These are phyloP conservation scores for Scaptomyza hsui DNA, from an alignment of 1,140 invertebrate genomes.

Conservation along the genomic window DNA sequence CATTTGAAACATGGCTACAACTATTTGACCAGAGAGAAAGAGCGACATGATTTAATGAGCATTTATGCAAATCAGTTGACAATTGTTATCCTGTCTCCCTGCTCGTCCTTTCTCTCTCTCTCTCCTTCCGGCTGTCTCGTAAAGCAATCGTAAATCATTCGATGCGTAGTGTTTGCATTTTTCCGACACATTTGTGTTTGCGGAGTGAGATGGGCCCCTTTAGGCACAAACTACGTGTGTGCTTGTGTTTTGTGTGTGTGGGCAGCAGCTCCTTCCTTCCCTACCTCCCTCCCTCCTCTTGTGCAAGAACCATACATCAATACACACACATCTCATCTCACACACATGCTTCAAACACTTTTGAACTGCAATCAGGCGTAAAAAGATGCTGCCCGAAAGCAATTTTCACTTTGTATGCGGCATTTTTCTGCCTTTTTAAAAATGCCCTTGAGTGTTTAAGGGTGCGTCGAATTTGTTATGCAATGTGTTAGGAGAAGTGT, in stretches of 20 bases:
- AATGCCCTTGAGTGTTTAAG: neutral
- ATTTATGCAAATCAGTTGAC: conserved; percentile 73
- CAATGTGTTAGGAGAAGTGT: neutral
- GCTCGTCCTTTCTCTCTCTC: conserved; percentile 4
- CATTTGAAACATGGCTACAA: conserved; percentile 29
- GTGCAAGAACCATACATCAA: conserved; percentile 26
- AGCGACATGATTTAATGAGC: conserved; percentile 74
- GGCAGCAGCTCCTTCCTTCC: conserved; percentile 23
- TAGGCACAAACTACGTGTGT: neutral
- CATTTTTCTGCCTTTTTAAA: conserved; percentile 33
- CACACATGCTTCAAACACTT: conserved; percentile 37
- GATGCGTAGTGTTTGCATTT: conserved; percentile 38
- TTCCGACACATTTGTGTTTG: conserved; percentile 33
- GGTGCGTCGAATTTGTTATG: neutral
- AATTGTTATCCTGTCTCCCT: conserved; percentile 44
- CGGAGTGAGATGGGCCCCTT: conserved; percentile 5
- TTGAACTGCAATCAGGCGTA: conserved; percentile 77
- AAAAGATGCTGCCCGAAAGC: conserved; percentile 74
- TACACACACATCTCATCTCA: conserved; percentile 25
- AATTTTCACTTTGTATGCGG: conserved; percentile 73
- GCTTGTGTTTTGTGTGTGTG: conserved; percentile 35
- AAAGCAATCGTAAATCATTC: conserved; percentile 64
- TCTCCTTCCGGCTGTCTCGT: neutral
- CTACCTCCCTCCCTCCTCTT: neutral
- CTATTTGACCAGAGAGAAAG: conserved; percentile 29